Conservation (phyloP, 2,888 invertebrate genomes). For the Microchrysa polita region DNA sequence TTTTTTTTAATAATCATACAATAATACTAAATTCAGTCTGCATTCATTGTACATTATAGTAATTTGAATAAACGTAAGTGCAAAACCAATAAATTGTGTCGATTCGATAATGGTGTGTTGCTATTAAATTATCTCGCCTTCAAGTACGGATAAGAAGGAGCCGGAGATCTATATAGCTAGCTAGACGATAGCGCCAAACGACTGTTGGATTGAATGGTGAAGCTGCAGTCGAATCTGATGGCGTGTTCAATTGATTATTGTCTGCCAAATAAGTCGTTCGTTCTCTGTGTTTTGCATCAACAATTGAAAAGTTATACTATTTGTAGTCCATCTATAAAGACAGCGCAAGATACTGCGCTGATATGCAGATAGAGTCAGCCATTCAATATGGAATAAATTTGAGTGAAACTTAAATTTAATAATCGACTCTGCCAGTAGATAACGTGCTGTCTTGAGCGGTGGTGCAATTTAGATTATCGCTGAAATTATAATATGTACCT, state of each 20-base stretch:
- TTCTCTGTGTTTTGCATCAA: slow-evolving; percentile 42
- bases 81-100: slow-evolving; percentile 41
- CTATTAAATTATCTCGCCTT: slow-evolving; percentile 38
- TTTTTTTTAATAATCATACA: slow-evolving; percentile 25
- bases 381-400: slow-evolving; percentile 24
- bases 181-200: not conserved
- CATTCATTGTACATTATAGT: slow-evolving; percentile 35
- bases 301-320: slow-evolving; percentile 37
- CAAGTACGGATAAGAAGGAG: no score
- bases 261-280: slow-evolving; percentile 43
- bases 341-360: not conserved
- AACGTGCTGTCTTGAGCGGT: slow-evolving; percentile 20
- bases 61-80: slow-evolving; percentile 43
- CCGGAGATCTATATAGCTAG: no score
- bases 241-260: slow-evolving; percentile 43
- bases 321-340: slow-evolving; percentile 30
- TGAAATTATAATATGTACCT: slow-evolving; percentile 39
- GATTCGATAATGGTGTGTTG: slow-evolving; percentile 38
- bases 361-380: slow-evolving; percentile 28
- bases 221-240: slow-evolving; percentile 18
- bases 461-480: slow-evolving; percentile 32
- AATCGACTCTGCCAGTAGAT: slow-evolving; percentile 20
- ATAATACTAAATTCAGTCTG: slow-evolving; percentile 1
- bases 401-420: slow-evolving; percentile 32
- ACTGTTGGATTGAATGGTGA: slow-evolving; percentile 17